Conservation (phyloP, 2,888 invertebrate genomes). For the Sarcophaga subvicina region DNA sequence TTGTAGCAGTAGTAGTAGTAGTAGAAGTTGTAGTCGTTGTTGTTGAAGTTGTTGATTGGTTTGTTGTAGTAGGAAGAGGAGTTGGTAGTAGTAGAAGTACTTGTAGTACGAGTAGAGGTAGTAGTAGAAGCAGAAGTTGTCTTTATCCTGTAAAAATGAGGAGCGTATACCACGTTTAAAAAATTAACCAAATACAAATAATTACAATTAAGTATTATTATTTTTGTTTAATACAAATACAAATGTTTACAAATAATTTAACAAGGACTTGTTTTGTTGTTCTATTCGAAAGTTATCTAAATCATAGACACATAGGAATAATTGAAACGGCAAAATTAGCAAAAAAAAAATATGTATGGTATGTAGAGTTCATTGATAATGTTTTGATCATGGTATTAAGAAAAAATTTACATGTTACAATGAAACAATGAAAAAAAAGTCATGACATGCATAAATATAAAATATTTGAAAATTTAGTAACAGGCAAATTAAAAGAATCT, state of each 20-base stretch:
- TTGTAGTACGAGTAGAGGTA: conserved; percentile 78
- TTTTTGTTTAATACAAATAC: conserved; percentile 61
- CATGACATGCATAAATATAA: conserved; percentile 47
- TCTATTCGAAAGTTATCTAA: conserved; percentile 33
- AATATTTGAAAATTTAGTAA: conserved; percentile 12
- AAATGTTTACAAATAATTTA: conserved; percentile 59
- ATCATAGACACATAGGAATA: conserved; percentile 43
- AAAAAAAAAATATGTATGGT: conserved; percentile 36
- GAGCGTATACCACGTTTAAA: conserved; percentile 81
- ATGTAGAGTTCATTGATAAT: conserved; percentile 32
- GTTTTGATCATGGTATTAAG: conserved; percentile 13
- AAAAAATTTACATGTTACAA: conserved; percentile 26
- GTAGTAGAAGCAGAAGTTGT: conserved; percentile 80
- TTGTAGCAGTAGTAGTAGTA: conserved; percentile 61
- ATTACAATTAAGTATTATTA: conserved; percentile 56
- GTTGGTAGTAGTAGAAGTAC: conserved; percentile 79
- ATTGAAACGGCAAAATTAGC: conserved; percentile 58
- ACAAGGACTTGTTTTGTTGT: conserved; percentile 54
- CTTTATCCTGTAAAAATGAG: conserved; percentile 82
- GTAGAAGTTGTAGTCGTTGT: conserved; percentile 68
- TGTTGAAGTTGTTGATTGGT: conserved; percentile 73
- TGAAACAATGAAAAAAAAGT: conserved; percentile 24
- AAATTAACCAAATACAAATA: conserved; percentile 72
- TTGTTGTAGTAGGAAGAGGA: conserved; percentile 78
- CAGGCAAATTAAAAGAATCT: conserved; percentile 23